Conservation (phyloP, 2,888 invertebrate species). For the Coleophora flavipennella region DNA sequence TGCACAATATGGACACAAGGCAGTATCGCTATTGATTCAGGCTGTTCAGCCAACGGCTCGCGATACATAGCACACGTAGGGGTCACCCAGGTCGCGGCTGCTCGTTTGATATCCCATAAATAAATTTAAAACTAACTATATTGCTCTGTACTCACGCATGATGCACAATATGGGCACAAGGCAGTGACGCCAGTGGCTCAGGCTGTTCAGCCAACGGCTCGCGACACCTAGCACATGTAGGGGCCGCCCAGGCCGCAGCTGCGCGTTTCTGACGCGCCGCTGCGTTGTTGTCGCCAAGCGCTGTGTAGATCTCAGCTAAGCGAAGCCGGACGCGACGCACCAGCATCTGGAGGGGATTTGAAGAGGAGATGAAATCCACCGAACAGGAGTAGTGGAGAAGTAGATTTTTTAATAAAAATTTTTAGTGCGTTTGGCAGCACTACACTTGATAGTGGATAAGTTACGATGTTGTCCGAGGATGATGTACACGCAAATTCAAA, state of each 20-base stretch:
- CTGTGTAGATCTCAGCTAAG: conserved; percentile 85
- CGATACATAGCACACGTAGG: too few species aligned
- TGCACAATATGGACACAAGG: conserved; percentile 92
- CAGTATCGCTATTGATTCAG: conserved; percentile 34
- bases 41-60: too few species aligned
- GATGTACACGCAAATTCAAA: too few species aligned
- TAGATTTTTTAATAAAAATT: too few species aligned
- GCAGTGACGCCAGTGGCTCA: conserved; percentile 80
- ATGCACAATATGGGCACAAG: conserved; percentile 91
- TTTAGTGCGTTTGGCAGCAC: too few species aligned
- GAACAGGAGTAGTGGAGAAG: too few species aligned
- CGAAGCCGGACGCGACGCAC: conserved; percentile 85
- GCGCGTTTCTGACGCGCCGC: conserved; percentile 82
- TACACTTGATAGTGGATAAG: too few species aligned
- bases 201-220: conserved; percentile 76
- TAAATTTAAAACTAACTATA: too few species aligned
- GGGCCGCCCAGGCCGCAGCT: conserved; percentile 77
- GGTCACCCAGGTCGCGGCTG: conserved; percentile 75
- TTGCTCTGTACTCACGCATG: conserved; percentile 71
- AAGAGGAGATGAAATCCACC: too few species aligned
- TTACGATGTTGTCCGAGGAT: too few species aligned
- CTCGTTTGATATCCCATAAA: too few species aligned
- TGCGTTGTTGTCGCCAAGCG: conserved; percentile 86
- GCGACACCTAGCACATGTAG: conserved; percentile 87
- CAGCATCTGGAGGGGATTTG: conserved; percentile 70